Base-by-base conservation (phyloP, 2,888 invertebrate genomes). In the Biston betularia region DNA sequence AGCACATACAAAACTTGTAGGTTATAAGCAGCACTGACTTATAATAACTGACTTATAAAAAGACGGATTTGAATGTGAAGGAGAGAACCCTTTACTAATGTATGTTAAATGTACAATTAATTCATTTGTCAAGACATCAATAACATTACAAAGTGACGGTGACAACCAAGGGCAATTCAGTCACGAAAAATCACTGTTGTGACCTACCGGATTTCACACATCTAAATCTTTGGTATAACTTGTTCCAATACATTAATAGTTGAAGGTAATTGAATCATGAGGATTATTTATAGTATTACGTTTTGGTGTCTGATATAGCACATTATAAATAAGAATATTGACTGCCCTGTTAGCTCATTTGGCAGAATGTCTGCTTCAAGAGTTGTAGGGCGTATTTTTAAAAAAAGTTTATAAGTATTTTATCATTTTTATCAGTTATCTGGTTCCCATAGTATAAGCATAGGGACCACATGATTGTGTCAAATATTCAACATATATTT, bases 101-200 rank as follows among this genome's bases (percentile, higher is more conserved):
- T 58, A 67, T 63, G 44, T 53, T 63, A n/a, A n/a, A 73, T 40
- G 40, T 69, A 59, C 54, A 68, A 71, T 73, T 68, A 77, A 79
- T 75, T 75, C 73, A 83, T 84, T 84, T 81, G 83, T 86, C 84
- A 82, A 79, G 76, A 75, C 77, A 75, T 80, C 79, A 76, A 78
- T 79, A 80, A 77, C 73, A 77, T 49, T 63, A 49, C 35, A 40
- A 53, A 55, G 66, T 60, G 56, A 66, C 60, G 54, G 59, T 57
- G 71, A 69, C 77, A 74, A 71, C 74, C 86, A 86, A 89, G 89
- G 89, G 72, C 81, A 78, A 68, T 68, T 68, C 65, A 79, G 78
- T 85, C 88, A 88, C 87, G 88, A 80, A 79, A 52, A 71, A 64
- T 64, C 64, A 55, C 67, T 53, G 65, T 63, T 68, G 65, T 48